These are phyloP conservation scores for Eptesicus fuscus DNA, from an alignment of 2,113 vertebrate species.

Conservation along the genomic window DNA sequence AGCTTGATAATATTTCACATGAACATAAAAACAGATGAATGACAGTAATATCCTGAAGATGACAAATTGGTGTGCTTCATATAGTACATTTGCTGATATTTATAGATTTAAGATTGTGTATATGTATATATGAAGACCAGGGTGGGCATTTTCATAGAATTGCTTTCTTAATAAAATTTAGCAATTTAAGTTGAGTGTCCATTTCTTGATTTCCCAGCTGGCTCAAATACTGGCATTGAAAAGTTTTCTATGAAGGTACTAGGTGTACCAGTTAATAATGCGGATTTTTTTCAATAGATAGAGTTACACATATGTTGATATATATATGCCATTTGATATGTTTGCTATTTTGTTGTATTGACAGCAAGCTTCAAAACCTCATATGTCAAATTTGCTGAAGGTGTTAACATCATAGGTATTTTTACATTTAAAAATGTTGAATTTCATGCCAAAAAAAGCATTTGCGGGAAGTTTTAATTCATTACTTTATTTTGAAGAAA, in stretches of 20 bases:
- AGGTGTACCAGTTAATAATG: too few relatives aligned
- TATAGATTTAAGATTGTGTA: background rate
- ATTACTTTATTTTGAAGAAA: too few relatives aligned
- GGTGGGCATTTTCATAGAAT: background rate
- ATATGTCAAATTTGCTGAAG: too few relatives aligned
- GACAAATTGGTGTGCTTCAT: background rate
- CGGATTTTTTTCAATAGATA: too few relatives aligned
- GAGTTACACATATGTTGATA: too few relatives aligned
- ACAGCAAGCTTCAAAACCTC: too few relatives aligned
- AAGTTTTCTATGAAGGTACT: background rate
- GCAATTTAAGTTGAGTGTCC: background rate
- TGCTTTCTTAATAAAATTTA: background rate
- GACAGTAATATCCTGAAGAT: background rate
- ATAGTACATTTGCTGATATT: background rate
- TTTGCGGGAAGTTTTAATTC: too few relatives aligned
- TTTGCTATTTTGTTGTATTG: too few relatives aligned
- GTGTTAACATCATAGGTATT: too few relatives aligned
- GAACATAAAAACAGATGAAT: background rate
- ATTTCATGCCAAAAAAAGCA: too few relatives aligned
- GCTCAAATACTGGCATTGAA: background rate
- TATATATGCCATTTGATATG: too few relatives aligned
- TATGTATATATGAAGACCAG: background rate
- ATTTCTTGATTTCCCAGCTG: background rate
- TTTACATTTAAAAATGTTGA: too few relatives aligned
- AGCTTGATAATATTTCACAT: background rate